These are phyloP conservation scores for Incurvaria masculella DNA, from an alignment of 2,888 invertebrate genomes.

Conservation along the genomic window DNA sequence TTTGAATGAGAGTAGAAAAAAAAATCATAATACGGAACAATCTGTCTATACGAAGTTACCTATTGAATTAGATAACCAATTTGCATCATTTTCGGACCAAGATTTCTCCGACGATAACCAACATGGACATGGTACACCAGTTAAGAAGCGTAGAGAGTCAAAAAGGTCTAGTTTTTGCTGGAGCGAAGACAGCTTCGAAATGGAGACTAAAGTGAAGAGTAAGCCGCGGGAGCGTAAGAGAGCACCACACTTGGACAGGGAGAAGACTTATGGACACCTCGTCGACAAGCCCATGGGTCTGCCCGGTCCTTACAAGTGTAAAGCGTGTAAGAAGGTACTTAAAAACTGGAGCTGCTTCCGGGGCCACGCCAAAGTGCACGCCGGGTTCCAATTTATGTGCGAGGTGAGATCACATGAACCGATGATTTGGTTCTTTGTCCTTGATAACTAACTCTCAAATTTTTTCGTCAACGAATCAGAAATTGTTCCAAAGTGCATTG, in stretches of 20 bases:
- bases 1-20: background rate
- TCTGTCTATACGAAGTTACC: too few relatives aligned
- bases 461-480: too few relatives aligned
- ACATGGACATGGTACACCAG: background rate
- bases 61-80: too few relatives aligned
- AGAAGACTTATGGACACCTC: conserved; percentile 18
- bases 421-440: too few relatives aligned
- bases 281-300: conserved; percentile 20
- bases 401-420: too few relatives aligned
- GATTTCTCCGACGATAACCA: background rate
- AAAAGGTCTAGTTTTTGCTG: conserved; percentile 11
- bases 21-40: conserved; percentile 3
- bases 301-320: conserved; percentile 21
- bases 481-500: too few relatives aligned
- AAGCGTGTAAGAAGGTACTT: conserved; percentile 20
- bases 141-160: conserved; percentile 11
- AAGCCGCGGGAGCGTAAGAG: too few relatives aligned
- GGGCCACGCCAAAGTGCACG: conserved; percentile 22
- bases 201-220: too few relatives aligned
- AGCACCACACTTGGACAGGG: too few relatives aligned
- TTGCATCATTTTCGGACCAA: too few relatives aligned
- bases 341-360: conserved; percentile 23
- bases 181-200: too few relatives aligned
- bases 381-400: conserved; percentile 23
- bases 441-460: too few relatives aligned